These are phyloP conservation scores for Hydropsyche betteni DNA, from an alignment of 2,888 invertebrate species.

Conservation along the genomic window DNA sequence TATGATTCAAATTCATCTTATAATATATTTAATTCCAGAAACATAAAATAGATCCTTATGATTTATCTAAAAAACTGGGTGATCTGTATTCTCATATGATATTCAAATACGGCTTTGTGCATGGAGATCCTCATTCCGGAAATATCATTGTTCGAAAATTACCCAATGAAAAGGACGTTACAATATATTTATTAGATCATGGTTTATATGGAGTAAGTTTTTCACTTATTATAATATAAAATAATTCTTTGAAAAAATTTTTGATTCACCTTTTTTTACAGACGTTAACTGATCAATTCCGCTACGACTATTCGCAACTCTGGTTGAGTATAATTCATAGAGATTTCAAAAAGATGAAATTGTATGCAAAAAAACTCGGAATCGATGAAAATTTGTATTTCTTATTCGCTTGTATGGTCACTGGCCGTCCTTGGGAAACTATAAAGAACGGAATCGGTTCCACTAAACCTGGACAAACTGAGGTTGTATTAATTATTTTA, in stretches of 20 bases:
- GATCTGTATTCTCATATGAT: constrained; percentile 97
- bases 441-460: constrained; percentile 85
- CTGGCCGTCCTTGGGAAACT: constrained; percentile 93
- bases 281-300: constrained; percentile 84
- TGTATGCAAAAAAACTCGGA: constrained; percentile 81
- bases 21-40: constrained; percentile 56
- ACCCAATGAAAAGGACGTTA: constrained; percentile 60
- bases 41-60: constrained; percentile 76
- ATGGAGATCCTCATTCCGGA: constrained; percentile 98
- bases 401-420: constrained; percentile 95
- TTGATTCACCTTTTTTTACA: constrained; percentile 58
- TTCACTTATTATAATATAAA: background rate
- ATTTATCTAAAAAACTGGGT: constrained; percentile 87
- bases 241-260: background rate
- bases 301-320: constrained; percentile 90
- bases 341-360: constrained; percentile 80
- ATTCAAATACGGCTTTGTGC: constrained; percentile 91
- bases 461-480: constrained; percentile 71
- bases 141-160: constrained; percentile 85
- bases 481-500: constrained; percentile 63
- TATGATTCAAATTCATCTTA: background rate
- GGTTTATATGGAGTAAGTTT: constrained; percentile 92
- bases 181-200: constrained; percentile 89
- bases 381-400: constrained; percentile 84
- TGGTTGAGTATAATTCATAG: constrained; percentile 92